A percentile compares a stretch with the other conserved stretches of the same genome.
Evolutionary conservation across 2,888 invertebrate genomes (phyloP).

Genomic region (Xanthia togata): DNA sequence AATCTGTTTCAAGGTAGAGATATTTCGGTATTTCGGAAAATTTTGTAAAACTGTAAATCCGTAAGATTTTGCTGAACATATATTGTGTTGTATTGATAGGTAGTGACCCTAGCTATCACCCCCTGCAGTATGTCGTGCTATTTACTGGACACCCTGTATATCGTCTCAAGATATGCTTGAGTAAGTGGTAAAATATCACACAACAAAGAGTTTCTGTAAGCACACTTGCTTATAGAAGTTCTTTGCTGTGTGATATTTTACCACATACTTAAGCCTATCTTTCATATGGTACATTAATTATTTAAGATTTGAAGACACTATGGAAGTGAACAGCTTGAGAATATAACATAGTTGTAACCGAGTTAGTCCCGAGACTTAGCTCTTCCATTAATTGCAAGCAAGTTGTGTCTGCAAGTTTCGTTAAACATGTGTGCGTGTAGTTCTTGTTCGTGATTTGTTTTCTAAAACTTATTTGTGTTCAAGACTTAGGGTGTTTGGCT

Average conservation of each 20-base stretch:
- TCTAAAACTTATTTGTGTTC: constrained; percentile 26
- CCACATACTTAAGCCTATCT: not conserved
- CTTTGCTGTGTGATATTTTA: not conserved
- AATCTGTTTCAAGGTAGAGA: no score
- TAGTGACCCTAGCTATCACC: no score
- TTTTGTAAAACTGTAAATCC: no score
- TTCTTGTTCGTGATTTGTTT: constrained; percentile 51
- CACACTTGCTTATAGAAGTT: not conserved
- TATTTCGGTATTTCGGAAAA: no score
- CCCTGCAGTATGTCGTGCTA: no score
- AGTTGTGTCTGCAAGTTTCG: constrained; percentile 73
- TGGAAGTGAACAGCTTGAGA: constrained; percentile 35
- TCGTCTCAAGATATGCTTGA: no score
- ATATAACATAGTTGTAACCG: constrained; percentile 56
- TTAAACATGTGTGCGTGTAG: constrained; percentile 46
- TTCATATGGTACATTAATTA: constrained; percentile 6
- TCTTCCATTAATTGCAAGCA: constrained; percentile 76
- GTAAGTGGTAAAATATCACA: no score
- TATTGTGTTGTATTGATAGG: no score
- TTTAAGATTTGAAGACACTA: constrained; percentile 15
- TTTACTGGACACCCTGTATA: no score
- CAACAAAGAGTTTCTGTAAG: no score
- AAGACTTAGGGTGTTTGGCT: constrained; percentile 6
- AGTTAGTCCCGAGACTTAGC: constrained; percentile 65
- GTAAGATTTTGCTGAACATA: no score